Conservation (phyloP, 2,888 invertebrate species). For the Nebria brevicollis region DNA sequence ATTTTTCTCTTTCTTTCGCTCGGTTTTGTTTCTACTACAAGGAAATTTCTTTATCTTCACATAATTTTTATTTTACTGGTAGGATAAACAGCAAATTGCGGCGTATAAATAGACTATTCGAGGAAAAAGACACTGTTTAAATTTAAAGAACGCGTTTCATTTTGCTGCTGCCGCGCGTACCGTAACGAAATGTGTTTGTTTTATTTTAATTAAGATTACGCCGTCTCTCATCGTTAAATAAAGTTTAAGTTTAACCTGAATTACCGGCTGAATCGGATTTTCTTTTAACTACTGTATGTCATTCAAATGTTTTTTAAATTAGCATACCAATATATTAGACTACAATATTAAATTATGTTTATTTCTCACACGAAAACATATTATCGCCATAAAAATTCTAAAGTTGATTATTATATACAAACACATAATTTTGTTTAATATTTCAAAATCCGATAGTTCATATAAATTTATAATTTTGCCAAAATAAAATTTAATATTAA, state of each 20-base stretch:
- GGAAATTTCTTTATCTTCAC: slow-evolving; percentile 41
- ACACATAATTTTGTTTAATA: no score
- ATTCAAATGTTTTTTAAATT: background rate
- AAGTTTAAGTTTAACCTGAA: background rate
- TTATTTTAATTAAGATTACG: slow-evolving; percentile 1
- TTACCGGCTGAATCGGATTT: background rate
- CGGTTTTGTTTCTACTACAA: slow-evolving; percentile 23
- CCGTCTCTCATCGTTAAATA: background rate
- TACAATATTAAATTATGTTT: no score
- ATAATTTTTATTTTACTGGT: slow-evolving; percentile 32
- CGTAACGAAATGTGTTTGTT: background rate
- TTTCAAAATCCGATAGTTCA: no score
- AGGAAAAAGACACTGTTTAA: background rate
- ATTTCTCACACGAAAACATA: no score
- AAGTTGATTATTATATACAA: no score
- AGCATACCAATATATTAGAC: background rate
- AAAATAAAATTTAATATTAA: no score
- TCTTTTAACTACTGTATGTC: background rate
- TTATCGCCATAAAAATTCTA: no score
- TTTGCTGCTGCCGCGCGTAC: background rate
- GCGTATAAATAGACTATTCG: background rate
- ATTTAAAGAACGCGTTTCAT: background rate
- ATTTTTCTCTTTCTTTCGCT: background rate
- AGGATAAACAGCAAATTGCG: slow-evolving; percentile 1
- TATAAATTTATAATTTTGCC: no score